Evolutionary conservation across 2,888 invertebrate species (phyloP), one percentile per base, ranked within the genome.

Genomic region (Nesidiocoris tenuis): DNA sequence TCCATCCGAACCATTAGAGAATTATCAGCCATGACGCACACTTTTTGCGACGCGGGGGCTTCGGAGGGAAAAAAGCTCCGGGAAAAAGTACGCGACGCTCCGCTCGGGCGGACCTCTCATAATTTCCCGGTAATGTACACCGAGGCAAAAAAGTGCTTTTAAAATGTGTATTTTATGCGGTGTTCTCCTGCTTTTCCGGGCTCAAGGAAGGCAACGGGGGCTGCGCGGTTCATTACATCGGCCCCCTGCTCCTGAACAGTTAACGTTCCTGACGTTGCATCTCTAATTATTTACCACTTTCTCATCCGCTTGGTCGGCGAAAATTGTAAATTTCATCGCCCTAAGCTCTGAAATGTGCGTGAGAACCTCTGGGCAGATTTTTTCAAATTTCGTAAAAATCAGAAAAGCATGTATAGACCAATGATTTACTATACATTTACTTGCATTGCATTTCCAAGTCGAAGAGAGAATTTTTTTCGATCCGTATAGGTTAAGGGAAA

Each of bases 1-100:
- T 65, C 65, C 39, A 65, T 65, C 65, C 39, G 65, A 65, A 65
- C 65, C 65, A 65, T 65, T 65, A 65, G 25, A 65, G 65, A 65
- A 39, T 65, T 65, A 65, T 65, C 25, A 65, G 65, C 65, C 39
- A n/a, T 24, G 65, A 65, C 65, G 19, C 39, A 39, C 65, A 24
- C 39, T 17, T 2, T 39, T 16, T 17, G 18, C 5, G 65, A 39
- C 39, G 3, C 12, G 5, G 39, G 5, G 12, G 12, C 39, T 3
- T 39, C 39, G 39, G 39, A 39, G 39, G 39, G 39, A 3, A 12
- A 39, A 39, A 39, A 39, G 39, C 39, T 24, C 65, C 12, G 65
- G 3, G 12, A 7, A 65, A 65, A 65, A 65, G 19, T 65, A 39
- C 12, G 39, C 39, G 39, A 39, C 39, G 65, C 65, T 65, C 24